Conservation (phyloP, 1,140 invertebrate genomes). For the Achroia grisella region DNA sequence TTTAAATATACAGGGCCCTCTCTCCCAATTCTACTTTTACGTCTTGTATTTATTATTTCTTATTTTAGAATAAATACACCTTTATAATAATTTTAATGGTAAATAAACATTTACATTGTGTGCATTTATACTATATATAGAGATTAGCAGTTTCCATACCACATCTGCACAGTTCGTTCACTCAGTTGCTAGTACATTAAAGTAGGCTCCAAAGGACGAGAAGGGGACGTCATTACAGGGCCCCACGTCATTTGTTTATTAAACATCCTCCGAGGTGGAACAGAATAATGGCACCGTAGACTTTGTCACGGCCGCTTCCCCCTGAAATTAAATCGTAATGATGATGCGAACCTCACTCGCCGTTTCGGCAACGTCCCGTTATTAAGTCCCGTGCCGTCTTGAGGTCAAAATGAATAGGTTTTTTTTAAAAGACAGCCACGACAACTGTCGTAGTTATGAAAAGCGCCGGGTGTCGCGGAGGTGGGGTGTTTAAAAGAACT, state of each 20-base stretch:
- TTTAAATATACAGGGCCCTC: no score
- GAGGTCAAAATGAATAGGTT: slow-evolving; percentile 68
- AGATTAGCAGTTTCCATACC: slow-evolving; percentile 11
- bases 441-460: slow-evolving; percentile 66
- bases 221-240: slow-evolving; percentile 49
- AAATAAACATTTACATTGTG: no score
- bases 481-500: slow-evolving; percentile 2
- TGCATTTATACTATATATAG: no score
- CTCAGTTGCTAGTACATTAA: slow-evolving; percentile 26
- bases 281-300: slow-evolving; percentile 61
- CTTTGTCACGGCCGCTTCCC: slow-evolving; percentile 64
- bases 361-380: slow-evolving; percentile 49
- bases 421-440: slow-evolving; percentile 57
- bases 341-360: slow-evolving; percentile 58
- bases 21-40: no score
- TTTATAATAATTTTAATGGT: no score
- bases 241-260: slow-evolving; percentile 69
- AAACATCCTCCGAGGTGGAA: slow-evolving; percentile 68
- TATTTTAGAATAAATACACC: no score
- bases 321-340: slow-evolving; percentile 69
- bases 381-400: slow-evolving; percentile 64
- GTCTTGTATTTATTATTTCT: no score
- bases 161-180: slow-evolving; percentile 16
- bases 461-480: slow-evolving; percentile 41
- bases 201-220: slow-evolving; percentile 43